These are phyloP conservation scores for Argopecten irradians DNA, from an alignment of 1,140 invertebrate genomes.

Conservation along the genomic window DNA sequence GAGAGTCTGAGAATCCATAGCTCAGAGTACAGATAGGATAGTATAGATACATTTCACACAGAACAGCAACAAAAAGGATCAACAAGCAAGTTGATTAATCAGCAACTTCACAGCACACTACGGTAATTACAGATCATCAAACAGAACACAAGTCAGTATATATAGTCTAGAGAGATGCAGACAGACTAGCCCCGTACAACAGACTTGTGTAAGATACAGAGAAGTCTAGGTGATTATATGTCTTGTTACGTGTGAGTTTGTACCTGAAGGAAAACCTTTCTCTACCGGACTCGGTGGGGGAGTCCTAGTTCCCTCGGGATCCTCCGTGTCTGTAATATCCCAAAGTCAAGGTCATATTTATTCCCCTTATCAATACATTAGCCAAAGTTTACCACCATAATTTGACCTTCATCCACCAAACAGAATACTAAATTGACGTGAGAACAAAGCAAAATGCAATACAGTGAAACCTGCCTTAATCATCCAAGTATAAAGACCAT, in stretches of 20 bases:
- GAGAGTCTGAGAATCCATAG: no score
- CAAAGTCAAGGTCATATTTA: slow-evolving; percentile 40
- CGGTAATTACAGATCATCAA: not conserved
- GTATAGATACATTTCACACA: not conserved
- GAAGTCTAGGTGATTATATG: not conserved
- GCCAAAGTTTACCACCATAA: not conserved
- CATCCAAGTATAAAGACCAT: no score
- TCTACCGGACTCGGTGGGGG: slow-evolving; percentile 71
- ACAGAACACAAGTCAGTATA: not conserved
- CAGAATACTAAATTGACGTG: not conserved
- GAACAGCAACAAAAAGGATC: not conserved
- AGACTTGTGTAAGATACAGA: not conserved
- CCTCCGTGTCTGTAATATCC: slow-evolving; percentile 42
- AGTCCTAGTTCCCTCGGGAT: slow-evolving; percentile 64
- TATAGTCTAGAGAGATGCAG: not conserved
- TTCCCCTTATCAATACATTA: not conserved
- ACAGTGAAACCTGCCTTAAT: no score
- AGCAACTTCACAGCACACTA: slow-evolving; percentile 8
- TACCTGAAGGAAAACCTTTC: slow-evolving; percentile 62
- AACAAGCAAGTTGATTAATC: not conserved
- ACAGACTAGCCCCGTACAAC: not conserved
- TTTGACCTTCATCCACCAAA: not conserved
- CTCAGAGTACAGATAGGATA: not conserved
- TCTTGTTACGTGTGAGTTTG: not conserved
- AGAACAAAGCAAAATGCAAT: not conserved